These are phyloP conservation scores for Mechanitis mazaeus DNA, from an alignment of 2,888 invertebrate genomes.

Conservation along the genomic window DNA sequence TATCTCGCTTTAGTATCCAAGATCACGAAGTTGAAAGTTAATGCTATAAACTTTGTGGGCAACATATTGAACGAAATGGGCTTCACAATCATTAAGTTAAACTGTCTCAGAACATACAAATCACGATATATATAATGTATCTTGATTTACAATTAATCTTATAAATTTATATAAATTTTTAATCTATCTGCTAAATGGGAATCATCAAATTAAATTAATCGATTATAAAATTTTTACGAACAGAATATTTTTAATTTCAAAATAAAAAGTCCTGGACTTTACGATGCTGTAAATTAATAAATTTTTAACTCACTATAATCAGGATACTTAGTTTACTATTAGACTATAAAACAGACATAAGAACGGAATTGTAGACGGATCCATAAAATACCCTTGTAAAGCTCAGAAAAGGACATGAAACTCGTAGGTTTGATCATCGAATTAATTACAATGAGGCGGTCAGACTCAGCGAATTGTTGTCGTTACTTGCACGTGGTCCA, in stretches of 20 bases:
- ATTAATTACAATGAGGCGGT: constrained; percentile 60
- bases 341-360: constrained; percentile 10
- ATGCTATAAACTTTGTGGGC: constrained; percentile 4
- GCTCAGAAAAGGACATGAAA: constrained; percentile 27
- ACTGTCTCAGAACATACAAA: not conserved
- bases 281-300: too few relatives aligned
- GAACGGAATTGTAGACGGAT: constrained; percentile 13
- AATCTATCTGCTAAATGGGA: too few relatives aligned
- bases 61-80: not conserved
- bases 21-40: constrained; percentile 3
- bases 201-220: too few relatives aligned
- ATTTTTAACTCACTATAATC: too few relatives aligned
- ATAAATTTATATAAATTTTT: too few relatives aligned
- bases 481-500: constrained; percentile 61
- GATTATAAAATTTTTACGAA: too few relatives aligned
- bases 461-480: constrained; percentile 47
- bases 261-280: too few relatives aligned
- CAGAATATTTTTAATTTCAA: too few relatives aligned
- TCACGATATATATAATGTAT: not conserved
- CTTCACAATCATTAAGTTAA: constrained; percentile 5
- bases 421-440: constrained; percentile 44
- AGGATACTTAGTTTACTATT: not conserved
- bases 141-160: too few relatives aligned
- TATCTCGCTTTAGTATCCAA: constrained; percentile 6
- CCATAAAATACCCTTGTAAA: constrained; percentile 28